phyloP scores from a whole-genome alignment of 2,888 invertebrate species.

The Nineta flava region DNA sequence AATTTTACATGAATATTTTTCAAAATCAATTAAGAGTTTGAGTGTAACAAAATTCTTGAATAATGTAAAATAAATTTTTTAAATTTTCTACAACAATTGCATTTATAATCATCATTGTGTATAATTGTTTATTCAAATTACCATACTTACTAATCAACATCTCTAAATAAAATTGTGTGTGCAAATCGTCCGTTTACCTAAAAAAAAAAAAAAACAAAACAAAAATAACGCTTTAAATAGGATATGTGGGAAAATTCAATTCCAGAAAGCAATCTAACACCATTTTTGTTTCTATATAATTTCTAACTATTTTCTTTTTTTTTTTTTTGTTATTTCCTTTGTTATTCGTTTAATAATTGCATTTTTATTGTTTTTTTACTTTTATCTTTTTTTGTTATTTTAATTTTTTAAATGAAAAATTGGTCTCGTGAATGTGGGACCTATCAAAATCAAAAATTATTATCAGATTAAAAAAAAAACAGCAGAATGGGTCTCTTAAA shows the following conservation, averaged over 20 bases:
- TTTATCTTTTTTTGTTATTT: conserved; percentile 15
- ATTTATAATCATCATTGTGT: background rate
- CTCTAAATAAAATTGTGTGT: conserved; percentile 6
- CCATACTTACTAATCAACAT: conserved; percentile 7
- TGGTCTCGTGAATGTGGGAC: conserved; percentile 19
- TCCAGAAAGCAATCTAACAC: conserved; percentile 8
- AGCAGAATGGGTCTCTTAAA: conserved; percentile 8
- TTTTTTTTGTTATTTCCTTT: conserved; percentile 12
- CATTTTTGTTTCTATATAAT: conserved; percentile 11
- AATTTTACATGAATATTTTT: background rate
- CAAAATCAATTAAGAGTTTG: background rate
- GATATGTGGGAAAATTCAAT: conserved; percentile 4
- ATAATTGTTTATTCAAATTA: background rate
- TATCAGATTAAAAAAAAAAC: conserved; percentile 2
- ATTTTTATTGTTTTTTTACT: conserved; percentile 14
- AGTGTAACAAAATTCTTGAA: background rate
- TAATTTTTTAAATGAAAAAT: conserved; percentile 15
- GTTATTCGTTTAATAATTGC: conserved; percentile 14
- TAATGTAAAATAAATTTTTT: background rate
- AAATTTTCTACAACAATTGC: background rate
- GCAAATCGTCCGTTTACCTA: conserved; percentile 3
- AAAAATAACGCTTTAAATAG: conserved; percentile 4
- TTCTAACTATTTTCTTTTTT: conserved; percentile 10
- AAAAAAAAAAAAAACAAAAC: too few species aligned
- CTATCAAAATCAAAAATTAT: conserved; percentile 16